phyloP scores from a whole-genome alignment of 2,888 invertebrate genomes.

The Drosophila flavopinicola region DNA sequence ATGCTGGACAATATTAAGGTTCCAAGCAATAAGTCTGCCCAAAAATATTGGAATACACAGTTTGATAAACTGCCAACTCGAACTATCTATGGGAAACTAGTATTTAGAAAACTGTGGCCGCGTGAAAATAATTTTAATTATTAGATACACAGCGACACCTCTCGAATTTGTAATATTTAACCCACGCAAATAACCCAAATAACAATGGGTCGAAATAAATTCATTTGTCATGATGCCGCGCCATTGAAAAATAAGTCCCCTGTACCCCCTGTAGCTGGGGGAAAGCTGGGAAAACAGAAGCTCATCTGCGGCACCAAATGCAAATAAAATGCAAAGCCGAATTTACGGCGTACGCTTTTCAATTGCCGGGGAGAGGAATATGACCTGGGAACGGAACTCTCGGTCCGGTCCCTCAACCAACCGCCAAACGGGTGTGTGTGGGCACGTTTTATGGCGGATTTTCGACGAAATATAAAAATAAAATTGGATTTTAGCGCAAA shows the following conservation, averaged over 20 bases:
- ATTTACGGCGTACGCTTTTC: slow-evolving; percentile 67
- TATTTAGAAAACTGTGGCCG: no score
- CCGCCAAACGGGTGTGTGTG: slow-evolving; percentile 5
- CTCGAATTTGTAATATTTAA: slow-evolving; percentile 50
- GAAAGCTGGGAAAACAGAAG: slow-evolving; percentile 33
- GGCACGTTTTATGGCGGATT: slow-evolving; percentile 69
- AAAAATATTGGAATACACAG: no score
- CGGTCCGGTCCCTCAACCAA: not conserved
- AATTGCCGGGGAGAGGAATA: slow-evolving; percentile 43
- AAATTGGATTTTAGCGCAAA: slow-evolving; percentile 78
- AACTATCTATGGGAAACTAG: no score
- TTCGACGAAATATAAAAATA: slow-evolving; percentile 74
- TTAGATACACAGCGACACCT: slow-evolving; percentile 23
- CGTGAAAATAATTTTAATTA: slow-evolving; percentile 11
- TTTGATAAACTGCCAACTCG: no score
- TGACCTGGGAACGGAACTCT: slow-evolving; percentile 23
- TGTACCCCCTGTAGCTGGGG: not conserved
- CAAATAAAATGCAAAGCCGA: slow-evolving; percentile 72
- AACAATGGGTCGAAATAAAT: slow-evolving; percentile 48
- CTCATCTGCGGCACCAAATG: slow-evolving; percentile 59
- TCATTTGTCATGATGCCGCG: slow-evolving; percentile 39
- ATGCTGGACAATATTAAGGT: no score
- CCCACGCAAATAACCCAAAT: slow-evolving; percentile 50
- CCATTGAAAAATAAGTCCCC: slow-evolving; percentile 52
- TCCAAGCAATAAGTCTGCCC: no score